These are phyloP conservation scores for Stratiolaelaps scimitus DNA, from an alignment of 1,140 invertebrate species.

Conservation along the genomic window DNA sequence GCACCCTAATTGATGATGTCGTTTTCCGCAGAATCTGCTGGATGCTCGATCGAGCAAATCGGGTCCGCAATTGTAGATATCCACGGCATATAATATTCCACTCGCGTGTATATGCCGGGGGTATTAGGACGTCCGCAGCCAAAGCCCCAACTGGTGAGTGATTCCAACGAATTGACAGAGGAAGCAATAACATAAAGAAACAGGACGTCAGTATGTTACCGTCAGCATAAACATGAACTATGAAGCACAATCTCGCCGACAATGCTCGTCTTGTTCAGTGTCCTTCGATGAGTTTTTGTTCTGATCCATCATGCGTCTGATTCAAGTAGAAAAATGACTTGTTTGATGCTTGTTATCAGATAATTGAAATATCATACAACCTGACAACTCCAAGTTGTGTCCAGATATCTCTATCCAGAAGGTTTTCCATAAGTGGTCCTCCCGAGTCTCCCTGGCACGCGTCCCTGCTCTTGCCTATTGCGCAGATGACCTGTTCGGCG, in stretches of 20 bases:
- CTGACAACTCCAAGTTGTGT: conserved; percentile 21
- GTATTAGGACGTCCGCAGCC: conserved; percentile 48
- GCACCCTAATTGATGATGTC: no score
- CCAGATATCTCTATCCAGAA: not conserved
- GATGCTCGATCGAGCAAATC: not conserved
- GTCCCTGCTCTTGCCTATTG: conserved; percentile 1
- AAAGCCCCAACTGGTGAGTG: conserved; percentile 41
- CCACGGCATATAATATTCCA: conserved; percentile 43
- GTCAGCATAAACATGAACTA: no score
- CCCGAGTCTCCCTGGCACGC: conserved; percentile 14
- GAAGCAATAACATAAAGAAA: no score
- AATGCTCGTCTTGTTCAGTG: no score
- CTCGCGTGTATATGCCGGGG: conserved; percentile 53
- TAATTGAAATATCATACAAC: no score
- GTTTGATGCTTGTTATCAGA: not conserved
- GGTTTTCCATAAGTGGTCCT: conserved; percentile 21
- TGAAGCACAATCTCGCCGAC: no score
- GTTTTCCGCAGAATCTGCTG: no score
- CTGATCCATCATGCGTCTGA: not conserved
- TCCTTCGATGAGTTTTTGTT: not conserved
- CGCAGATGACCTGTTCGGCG: conserved; percentile 1
- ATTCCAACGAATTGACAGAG: not conserved
- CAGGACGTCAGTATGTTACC: no score
- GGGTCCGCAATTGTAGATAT: conserved; percentile 33
- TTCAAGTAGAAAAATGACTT: not conserved